Base-by-base conservation (phyloP, 1,140 invertebrate species). In the Neuroterus valhalla region DNA sequence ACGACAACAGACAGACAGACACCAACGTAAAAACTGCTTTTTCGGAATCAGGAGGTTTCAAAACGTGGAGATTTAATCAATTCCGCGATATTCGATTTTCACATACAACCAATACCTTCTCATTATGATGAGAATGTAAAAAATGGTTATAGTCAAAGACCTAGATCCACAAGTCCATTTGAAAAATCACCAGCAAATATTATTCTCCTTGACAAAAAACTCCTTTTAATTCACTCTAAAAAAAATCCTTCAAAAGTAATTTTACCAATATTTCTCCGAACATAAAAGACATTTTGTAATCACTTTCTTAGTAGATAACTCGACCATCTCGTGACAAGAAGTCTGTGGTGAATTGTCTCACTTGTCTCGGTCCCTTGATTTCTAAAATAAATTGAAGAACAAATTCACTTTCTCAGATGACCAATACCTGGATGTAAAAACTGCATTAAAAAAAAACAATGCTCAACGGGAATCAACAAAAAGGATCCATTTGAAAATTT, bases 311-410 rank as follows among this genome's bases (percentile, higher is more conserved):
- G 31, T 8, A 38, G 1, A 1, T 8, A 38, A 38, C 31, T 38
- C 31, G 31, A 10, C 1, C 6, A 38, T 8, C 31, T 38, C 31
- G 31, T 38, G 31, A 38, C 6, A 8, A 2, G 31, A 31, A 38
- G 10, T 8, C 4, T 38, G 23, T 11, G 2, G 23, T 31, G n/a
- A 62, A 62, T 15, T 23, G 0, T 38, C 55, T 8, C 1, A 15
- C n/a, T 31, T 14, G 31, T 62, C 55, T 2, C 55, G 55, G n/a
- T 62, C 55, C 14, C 55, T 62, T 62, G 55, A 62, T 31, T 2
- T 15, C 3, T n/a, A 12, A 62, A 3, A n/a, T n/a, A 62, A 62
- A 23, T 62, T 23, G 1, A 62, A 62, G 31, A 2, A 31, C 12
- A 62, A 62, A 3, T 23, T 62, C 8, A 62, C 55, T 62, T 38